A percentile compares a stretch with the other conserved stretches of the same genome.
Evolutionary conservation across 2,797 vertebrate species (phyloP).

Genomic region (Eospalax fontanierii): DNA sequence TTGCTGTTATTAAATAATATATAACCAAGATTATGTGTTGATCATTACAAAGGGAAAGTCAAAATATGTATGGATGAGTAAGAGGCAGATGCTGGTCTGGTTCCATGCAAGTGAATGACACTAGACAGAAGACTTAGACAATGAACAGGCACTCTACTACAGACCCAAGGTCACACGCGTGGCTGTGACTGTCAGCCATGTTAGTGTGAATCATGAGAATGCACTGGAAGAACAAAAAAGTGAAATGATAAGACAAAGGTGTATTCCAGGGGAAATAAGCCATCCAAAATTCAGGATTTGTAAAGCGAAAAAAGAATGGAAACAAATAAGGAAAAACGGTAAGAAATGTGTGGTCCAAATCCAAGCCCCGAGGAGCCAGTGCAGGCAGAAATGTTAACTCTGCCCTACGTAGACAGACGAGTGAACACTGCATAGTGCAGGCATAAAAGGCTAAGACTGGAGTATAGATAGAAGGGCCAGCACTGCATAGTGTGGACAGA

Average conservation of each 20-base stretch:
- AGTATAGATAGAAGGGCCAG: not conserved
- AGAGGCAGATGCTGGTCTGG: not conserved
- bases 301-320: not conserved
- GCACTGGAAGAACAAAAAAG: not conserved
- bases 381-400: not conserved
- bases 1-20: slow-evolving; percentile 42
- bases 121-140: not conserved
- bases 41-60: slow-evolving; percentile 17
- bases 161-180: not conserved
- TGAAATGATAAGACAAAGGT: not conserved
- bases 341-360: not conserved
- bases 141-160: not conserved
- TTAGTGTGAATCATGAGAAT: not conserved
- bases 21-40: not conserved
- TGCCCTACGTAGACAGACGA: no score
- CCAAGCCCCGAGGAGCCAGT: not conserved
- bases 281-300: not conserved
- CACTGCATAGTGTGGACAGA: not conserved
- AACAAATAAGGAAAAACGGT: not conserved
- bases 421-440: no score
- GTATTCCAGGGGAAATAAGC: not conserved
- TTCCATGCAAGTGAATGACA: accelerated
- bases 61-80: not conserved
- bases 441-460: not conserved
- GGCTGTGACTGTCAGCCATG: not conserved